A percentile compares a stretch with the other conserved stretches of the same genome.
phyloP scores from a whole-genome alignment of 2,113 vertebrate genomes.

The Pithys albifrons region DNA sequence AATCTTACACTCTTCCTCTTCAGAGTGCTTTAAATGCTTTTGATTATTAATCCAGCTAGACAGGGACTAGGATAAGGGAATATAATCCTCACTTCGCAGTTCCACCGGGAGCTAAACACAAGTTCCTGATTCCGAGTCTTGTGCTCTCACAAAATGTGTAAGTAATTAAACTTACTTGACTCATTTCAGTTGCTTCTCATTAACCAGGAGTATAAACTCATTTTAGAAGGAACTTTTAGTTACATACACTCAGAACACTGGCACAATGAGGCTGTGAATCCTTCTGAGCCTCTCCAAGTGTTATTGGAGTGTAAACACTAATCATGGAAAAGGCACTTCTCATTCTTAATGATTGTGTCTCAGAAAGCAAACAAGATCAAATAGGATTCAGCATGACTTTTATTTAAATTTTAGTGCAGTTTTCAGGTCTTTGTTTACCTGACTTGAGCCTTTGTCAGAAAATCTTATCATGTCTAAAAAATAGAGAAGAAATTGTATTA shows the following conservation, averaged over 20 bases:
- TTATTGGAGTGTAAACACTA: slow-evolving; percentile 35
- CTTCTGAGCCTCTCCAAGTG: slow-evolving; percentile 12
- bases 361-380: slow-evolving; percentile 27
- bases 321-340: slow-evolving; percentile 29
- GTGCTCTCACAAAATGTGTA: neutral
- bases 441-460: neutral
- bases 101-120: neutral
- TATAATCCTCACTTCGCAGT: neutral
- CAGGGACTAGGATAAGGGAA: neutral
- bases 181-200: slow-evolving; percentile 15
- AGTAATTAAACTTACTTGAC: slow-evolving; percentile 23
- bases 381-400: neutral
- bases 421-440: neutral
- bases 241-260: neutral
- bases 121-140: neutral
- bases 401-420: neutral
- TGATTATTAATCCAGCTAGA: neutral
- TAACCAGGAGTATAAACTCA: slow-evolving; percentile 17
- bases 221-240: slow-evolving; percentile 26
- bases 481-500: neutral
- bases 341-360: neutral
- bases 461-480: neutral
- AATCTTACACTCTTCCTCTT: neutral
- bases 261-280: neutral
- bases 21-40: neutral